Percentiles rank a stretch among this genome's conserved stretches.
These are phyloP conservation scores for Amblyjoppa proteus DNA, from an alignment of 2,888 invertebrate species.

Conservation along the genomic window DNA sequence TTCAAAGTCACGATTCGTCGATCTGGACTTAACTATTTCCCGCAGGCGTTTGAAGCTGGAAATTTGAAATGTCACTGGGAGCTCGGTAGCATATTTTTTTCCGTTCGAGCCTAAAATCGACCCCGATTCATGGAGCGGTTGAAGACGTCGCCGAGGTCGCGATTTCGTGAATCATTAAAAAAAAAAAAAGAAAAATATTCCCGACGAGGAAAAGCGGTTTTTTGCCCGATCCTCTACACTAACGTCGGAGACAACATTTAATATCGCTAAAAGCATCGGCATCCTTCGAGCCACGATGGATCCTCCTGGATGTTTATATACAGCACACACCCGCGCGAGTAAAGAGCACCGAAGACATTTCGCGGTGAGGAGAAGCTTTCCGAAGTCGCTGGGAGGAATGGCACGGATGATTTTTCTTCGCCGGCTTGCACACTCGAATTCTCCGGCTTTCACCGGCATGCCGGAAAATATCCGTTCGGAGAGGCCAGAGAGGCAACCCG, in stretches of 20 bases:
- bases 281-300: constrained; percentile 17
- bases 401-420: constrained; percentile 12
- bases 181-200: not conserved
- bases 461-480: constrained; percentile 8
- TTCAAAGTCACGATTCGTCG: too few relatives aligned
- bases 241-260: constrained; percentile 45
- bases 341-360: constrained; percentile 40
- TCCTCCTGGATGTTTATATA: not conserved
- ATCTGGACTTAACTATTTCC: too few relatives aligned
- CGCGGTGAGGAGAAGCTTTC: not conserved
- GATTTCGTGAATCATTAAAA: not conserved
- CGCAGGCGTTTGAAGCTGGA: too few relatives aligned
- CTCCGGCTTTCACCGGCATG: not conserved
- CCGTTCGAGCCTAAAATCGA: not conserved
- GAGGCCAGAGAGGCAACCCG: not conserved
- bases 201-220: not conserved
- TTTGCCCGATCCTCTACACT: not conserved
- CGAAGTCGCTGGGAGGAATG: not conserved
- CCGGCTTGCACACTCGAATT: constrained; percentile 13
- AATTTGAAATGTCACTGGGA: too few relatives aligned
- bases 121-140: not conserved
- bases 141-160: not conserved
- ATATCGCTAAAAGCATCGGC: constrained; percentile 67
- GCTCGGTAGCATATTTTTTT: not conserved
- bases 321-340: not conserved